A percentile compares a stretch with the other conserved stretches of the same genome.
Evolutionary conservation across 2,113 vertebrate genomes (phyloP).

Genomic region (Heterochromis multidens): DNA sequence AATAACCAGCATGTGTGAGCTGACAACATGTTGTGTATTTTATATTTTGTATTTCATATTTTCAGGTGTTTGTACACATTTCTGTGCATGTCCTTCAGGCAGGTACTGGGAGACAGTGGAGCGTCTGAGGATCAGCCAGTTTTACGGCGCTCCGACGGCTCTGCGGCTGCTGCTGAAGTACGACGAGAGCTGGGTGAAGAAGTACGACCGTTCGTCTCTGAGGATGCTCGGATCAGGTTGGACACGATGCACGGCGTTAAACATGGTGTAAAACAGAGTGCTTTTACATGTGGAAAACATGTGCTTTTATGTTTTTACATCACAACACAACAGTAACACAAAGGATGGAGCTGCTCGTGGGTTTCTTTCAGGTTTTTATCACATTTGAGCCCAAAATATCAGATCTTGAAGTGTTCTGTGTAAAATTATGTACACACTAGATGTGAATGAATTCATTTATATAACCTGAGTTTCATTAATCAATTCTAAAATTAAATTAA

Average conservation of each 20-base stretch:
- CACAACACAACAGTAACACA: too few relatives aligned
- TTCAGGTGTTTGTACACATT: neutral
- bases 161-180: conserved; percentile 86
- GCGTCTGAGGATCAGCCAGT: conserved; percentile 87
- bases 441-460: neutral
- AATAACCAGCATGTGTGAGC: rapidly evolving
- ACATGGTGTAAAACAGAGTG: too few relatives aligned
- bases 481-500: too few relatives aligned
- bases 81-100: conserved; percentile 68
- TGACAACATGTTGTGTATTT: neutral
- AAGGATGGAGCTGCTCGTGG: too few relatives aligned
- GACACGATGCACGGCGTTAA: neutral
- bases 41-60: neutral
- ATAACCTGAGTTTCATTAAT: neutral
- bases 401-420: neutral
- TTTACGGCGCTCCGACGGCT: conserved; percentile 89
- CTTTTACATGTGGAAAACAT: too few relatives aligned
- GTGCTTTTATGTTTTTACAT: too few relatives aligned
- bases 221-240: conserved; percentile 87
- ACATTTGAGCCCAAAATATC: neutral
- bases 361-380: neutral
- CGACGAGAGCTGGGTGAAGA: conserved; percentile 86
- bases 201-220: conserved; percentile 88
- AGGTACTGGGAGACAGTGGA: conserved; percentile 91
- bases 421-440: too few relatives aligned